Conservation (phyloP, 2,113 vertebrate genomes). For the Caranx melampygus region DNA sequence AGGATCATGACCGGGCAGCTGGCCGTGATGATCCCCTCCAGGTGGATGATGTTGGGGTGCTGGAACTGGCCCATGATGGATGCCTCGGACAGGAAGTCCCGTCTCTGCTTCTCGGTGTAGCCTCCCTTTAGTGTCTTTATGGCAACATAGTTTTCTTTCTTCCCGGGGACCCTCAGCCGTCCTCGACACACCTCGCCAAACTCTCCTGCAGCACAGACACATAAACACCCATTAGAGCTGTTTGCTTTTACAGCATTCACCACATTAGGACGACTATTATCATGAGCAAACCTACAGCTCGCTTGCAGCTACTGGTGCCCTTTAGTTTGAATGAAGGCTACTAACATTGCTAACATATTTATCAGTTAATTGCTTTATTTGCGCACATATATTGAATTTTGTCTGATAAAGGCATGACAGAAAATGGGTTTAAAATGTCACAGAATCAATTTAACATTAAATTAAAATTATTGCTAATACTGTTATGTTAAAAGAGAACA, state of each 20-base stretch:
- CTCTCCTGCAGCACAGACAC: conserved; percentile 77
- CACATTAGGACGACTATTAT: conserved; percentile 32
- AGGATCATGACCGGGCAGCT: conserved; percentile 88
- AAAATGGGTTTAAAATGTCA: conserved; percentile 67
- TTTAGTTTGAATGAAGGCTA: conserved; percentile 57
- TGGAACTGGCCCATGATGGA: conserved; percentile 89
- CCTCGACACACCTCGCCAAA: conserved; percentile 88
- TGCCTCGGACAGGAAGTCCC: conserved; percentile 86
- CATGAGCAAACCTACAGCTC: conserved; percentile 23
- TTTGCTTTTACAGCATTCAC: conserved; percentile 22
- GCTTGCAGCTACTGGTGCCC: conserved; percentile 59
- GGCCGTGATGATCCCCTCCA: conserved; percentile 87
- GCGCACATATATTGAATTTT: conserved; percentile 54
- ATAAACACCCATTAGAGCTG: conserved; percentile 36
- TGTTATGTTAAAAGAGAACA: conserved; percentile 16
- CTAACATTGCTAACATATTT: conserved; percentile 57
- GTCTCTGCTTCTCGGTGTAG: conserved; percentile 86
- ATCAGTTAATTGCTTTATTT: conserved; percentile 73
- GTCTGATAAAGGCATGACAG: conserved; percentile 41
- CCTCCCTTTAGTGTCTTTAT: conserved; percentile 87
- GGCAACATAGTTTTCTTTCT: conserved; percentile 87
- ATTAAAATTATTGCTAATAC: conserved; percentile 37
- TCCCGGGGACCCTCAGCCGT: conserved; percentile 82
- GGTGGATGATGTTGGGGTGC: conserved; percentile 88
- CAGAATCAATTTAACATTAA: conserved; percentile 53